Base-by-base conservation (phyloP, 2,888 invertebrate genomes). In the Pollenia labialis region DNA sequence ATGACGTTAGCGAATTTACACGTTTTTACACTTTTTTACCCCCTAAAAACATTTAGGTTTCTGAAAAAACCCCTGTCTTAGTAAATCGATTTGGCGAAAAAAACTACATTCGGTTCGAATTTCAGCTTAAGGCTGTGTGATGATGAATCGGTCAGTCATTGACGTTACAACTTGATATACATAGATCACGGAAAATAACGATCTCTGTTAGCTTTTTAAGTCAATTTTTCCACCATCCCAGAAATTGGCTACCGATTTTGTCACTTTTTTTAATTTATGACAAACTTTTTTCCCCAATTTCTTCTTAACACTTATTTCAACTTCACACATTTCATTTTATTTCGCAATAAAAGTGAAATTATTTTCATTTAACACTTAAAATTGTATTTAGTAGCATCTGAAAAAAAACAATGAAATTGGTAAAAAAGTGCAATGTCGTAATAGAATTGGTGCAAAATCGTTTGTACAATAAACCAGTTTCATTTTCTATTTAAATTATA, bases 341-440 rank as follows among this genome's bases (percentile, higher is more conserved):
- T 87, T 87, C 81, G 81, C 87, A 87, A 87, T 77, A 76, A 87
- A 87, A 87, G 87, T 54, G 87, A 87, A 87, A 87, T 69, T 84
- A 69, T 52, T 81, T 74, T 46, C 58, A 64, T 77, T 88, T 88
- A 50, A 75, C 81, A 88, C 83, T 62, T 81, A 32, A 44, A 32
- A 32, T 32, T 32, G 32, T 71, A 62, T 58, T 11, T 3, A 7
- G 10, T 12, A 44, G 6, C 1, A 44, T 50, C 12, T 23, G n/a
- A 75, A 56, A n/a, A 64, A 64, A 84, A 68, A n/a, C 23, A 66
- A 54, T 48, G 46, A 50, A 68, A 54, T 48, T 50, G 44, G 8
- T 46, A 58, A 54, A 23, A 7, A 62, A 44, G 23, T 23, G 23
- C 44, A 58, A 87, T 87, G 72, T 81, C 84, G 84, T 81, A 87